Evolutionary conservation across 2,888 invertebrate species (phyloP).

Genomic region (Formica aserva): DNA sequence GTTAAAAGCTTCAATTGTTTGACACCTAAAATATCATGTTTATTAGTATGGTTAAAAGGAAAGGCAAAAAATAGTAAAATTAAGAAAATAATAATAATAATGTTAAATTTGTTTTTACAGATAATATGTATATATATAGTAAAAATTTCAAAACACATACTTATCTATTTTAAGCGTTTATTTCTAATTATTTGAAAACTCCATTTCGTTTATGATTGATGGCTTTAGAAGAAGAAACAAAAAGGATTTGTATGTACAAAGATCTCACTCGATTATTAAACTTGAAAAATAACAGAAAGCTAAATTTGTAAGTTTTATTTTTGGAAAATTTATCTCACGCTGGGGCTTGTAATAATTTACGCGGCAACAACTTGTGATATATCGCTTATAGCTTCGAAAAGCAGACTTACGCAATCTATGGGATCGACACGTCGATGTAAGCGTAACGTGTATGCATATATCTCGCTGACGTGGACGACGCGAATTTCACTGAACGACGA

Average conservation of each 20-base stretch:
- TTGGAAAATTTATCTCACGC: not conserved
- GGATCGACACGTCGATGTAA: constrained; percentile 19
- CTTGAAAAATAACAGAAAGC: not conserved
- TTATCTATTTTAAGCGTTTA: not conserved
- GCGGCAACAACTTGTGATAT: not conserved
- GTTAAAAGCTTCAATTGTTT: not conserved
- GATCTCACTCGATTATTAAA: not conserved
- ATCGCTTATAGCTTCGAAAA: not conserved
- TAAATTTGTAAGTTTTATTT: not conserved
- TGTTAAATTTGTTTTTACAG: not conserved
- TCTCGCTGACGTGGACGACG: constrained; percentile 4
- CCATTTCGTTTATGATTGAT: not conserved
- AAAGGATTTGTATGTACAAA: not conserved
- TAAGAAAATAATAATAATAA: not conserved
- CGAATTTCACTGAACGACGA: constrained; percentile 41
- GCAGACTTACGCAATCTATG: constrained; percentile 28
- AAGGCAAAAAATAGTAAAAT: not conserved
- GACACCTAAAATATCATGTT: not conserved
- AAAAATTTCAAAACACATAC: not conserved
- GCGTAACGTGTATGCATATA: not conserved
- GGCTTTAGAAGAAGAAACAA: not conserved
- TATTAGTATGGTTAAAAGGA: not conserved
- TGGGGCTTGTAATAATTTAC: constrained; percentile 8
- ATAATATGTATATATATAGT: not conserved
- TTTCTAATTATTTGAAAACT: not conserved